phyloP scores from a whole-genome alignment of 2,113 vertebrate species.

The Prionailurus bengalensis region DNA sequence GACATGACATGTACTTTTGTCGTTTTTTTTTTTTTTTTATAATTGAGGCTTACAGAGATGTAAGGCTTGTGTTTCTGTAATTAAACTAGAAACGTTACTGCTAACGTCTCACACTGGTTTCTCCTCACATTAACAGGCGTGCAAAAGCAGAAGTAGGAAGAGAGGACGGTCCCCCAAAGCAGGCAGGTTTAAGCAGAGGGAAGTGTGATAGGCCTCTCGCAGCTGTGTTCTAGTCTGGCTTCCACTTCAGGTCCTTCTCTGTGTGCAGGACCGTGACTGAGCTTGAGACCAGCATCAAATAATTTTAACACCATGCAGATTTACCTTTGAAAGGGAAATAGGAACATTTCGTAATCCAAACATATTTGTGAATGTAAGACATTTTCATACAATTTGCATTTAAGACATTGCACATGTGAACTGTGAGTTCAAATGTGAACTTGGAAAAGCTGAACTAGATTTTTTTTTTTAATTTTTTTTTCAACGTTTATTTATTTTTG shows the following conservation, averaged over 20 bases:
- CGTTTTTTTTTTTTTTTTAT: neutral
- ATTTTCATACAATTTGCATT: neutral
- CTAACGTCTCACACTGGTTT: neutral
- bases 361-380: neutral
- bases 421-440: too few relatives aligned
- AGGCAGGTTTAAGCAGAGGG: neutral
- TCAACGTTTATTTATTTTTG: too few relatives aligned
- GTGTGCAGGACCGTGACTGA: neutral
- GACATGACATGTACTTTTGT: slow-evolving; percentile 8
- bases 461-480: too few relatives aligned
- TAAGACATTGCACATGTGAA: neutral
- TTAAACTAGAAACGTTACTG: neutral
- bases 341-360: neutral
- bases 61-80: slow-evolving; percentile 31
- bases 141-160: neutral
- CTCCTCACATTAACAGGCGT: neutral
- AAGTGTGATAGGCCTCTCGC: fast-evolving
- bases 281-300: neutral
- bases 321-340: neutral
- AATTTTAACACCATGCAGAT: neutral
- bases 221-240: neutral
- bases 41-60: neutral
- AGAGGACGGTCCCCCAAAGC: neutral
- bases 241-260: neutral
- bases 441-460: neutral